Evolutionary conservation across 2,888 invertebrate genomes (phyloP).

Genomic region (Drosophila tanythrix): DNA sequence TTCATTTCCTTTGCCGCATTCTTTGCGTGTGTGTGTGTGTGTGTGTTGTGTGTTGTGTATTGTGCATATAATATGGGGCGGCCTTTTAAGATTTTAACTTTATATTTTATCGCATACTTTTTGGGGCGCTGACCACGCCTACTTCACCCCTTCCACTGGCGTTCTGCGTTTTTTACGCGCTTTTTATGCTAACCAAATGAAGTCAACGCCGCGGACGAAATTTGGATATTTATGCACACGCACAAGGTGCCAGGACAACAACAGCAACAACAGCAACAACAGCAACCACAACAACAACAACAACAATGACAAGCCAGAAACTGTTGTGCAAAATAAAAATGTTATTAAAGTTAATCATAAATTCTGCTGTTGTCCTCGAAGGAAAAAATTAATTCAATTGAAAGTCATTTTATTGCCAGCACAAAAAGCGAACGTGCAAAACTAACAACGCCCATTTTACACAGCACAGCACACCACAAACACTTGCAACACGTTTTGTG

Average conservation of each 20-base stretch:
- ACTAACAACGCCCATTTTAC: neutral
- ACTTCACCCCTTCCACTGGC: neutral
- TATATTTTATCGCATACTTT: conserved; percentile 60
- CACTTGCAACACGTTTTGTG: conserved; percentile 66
- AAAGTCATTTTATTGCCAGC: conserved; percentile 71
- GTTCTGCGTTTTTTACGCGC: conserved; percentile 53
- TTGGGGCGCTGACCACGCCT: conserved; percentile 53
- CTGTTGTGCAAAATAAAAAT: conserved; percentile 30
- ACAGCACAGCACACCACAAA: neutral
- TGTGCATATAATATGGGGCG: conserved; percentile 58
- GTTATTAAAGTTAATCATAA: conserved; percentile 69
- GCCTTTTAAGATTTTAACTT: conserved; percentile 71
- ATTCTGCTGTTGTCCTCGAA: conserved; percentile 43
- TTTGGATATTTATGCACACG: conserved; percentile 61
- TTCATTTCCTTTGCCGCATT: conserved; percentile 72
- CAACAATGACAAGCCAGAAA: conserved; percentile 16
- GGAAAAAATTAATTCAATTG: conserved; percentile 58
- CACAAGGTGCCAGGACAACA: conserved; percentile 49
- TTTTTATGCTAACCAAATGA: conserved; percentile 78
- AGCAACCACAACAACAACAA: neutral
- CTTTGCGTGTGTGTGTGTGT: conserved; percentile 22
- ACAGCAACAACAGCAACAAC: conserved; percentile 12
- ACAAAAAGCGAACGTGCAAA: conserved; percentile 55
- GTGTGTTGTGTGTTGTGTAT: conserved; percentile 39
- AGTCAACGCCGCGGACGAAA: conserved; percentile 52